phyloP scores from a whole-genome alignment of 2,113 vertebrate species.

The Rhea pennata region DNA sequence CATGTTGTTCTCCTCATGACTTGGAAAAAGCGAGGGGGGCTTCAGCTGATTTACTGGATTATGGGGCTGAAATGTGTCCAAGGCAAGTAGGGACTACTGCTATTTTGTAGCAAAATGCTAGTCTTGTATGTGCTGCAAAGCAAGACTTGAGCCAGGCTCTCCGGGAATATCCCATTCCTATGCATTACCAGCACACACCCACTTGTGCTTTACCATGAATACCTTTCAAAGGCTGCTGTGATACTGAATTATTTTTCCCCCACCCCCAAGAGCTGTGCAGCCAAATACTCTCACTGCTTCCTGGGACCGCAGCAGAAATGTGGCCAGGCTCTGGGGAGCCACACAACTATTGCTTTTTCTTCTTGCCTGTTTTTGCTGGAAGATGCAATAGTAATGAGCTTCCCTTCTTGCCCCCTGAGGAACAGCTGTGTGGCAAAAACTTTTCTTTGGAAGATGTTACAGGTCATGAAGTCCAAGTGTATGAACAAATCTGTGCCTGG shows the following conservation, averaged over 20 bases:
- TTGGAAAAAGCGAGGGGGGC: background rate
- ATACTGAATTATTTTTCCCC: background rate
- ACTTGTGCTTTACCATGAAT: background rate
- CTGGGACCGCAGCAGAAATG: background rate
- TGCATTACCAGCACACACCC: background rate
- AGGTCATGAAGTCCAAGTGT: background rate
- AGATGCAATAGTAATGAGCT: background rate
- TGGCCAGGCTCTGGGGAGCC: background rate
- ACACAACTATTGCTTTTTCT: background rate
- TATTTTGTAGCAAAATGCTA: background rate
- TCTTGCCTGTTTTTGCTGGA: background rate
- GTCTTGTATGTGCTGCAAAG: background rate
- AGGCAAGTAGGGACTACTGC: background rate
- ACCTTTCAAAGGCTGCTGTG: background rate
- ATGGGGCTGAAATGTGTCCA: background rate
- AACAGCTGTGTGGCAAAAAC: background rate
- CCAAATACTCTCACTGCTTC: fast-evolving
- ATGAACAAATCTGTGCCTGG: background rate
- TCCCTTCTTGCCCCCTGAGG: background rate
- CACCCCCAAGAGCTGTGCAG: background rate
- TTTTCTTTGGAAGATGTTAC: background rate
- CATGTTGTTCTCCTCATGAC: background rate
- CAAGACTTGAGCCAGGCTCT: background rate
- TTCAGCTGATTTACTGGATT: background rate
- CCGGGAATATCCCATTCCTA: background rate